phyloP scores from a whole-genome alignment of 1,140 invertebrate species.

The Hyposmocoma kahamanoa region DNA sequence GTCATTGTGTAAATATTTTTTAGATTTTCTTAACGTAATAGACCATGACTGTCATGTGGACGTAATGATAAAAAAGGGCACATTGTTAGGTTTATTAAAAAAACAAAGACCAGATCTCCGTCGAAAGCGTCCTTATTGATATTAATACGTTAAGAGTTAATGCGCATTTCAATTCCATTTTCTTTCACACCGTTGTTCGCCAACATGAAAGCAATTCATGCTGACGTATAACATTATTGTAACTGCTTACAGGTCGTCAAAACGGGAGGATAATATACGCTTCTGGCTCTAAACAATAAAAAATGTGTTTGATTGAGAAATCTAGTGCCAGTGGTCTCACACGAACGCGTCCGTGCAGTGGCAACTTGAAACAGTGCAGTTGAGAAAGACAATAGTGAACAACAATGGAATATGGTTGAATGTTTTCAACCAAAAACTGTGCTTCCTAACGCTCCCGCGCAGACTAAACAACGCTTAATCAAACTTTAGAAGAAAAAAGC shows the following conservation, averaged over 20 bases:
- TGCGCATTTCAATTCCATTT: conserved; percentile 51
- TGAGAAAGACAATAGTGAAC: conserved; percentile 50
- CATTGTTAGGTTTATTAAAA: too few species aligned
- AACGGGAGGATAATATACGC: conserved; percentile 35
- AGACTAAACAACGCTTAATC: conserved; percentile 29
- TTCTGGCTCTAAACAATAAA: conserved; percentile 48
- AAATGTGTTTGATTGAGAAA: conserved; percentile 66
- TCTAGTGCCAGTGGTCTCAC: conserved; percentile 39
- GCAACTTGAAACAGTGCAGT: conserved; percentile 37
- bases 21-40: too few species aligned
- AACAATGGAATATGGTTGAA: conserved; percentile 73
- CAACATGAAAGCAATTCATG: conserved; percentile 24
- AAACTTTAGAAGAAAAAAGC: conserved; percentile 6
- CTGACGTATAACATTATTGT: conserved; percentile 28
- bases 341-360: conserved; percentile 57
- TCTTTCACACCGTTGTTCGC: conserved; percentile 27
- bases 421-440: conserved; percentile 38
- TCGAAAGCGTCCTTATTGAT: too few species aligned
- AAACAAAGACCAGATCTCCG: too few species aligned
- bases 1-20: too few species aligned
- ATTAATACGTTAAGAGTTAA: too few species aligned
- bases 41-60: too few species aligned
- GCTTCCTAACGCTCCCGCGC: conserved; percentile 46
- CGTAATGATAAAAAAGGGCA: too few species aligned
- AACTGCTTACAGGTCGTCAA: conserved; percentile 41